These are phyloP conservation scores for Encarsia formosa DNA, from an alignment of 2,888 invertebrate species.

Conservation along the genomic window DNA sequence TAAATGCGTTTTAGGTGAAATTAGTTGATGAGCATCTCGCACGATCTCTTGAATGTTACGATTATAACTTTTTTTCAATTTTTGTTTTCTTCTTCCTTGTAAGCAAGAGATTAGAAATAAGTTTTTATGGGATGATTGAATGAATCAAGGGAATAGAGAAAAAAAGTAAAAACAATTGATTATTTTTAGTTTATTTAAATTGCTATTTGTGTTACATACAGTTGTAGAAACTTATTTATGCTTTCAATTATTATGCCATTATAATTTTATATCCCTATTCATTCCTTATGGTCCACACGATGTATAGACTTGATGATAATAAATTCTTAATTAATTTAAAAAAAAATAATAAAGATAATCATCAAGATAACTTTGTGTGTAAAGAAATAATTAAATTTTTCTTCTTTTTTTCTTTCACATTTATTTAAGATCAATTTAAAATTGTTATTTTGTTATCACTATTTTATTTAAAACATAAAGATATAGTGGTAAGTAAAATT, in stretches of 20 bases:
- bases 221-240: conserved; percentile 40
- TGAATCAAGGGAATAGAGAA: conserved; percentile 5
- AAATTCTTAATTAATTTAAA: conserved; percentile 28
- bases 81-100: too few species aligned
- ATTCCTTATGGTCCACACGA: conserved; percentile 33
- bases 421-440: conserved; percentile 15
- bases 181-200: conserved; percentile 36
- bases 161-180: conserved; percentile 5
- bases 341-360: conserved; percentile 11
- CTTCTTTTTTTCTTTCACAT: conserved; percentile 18
- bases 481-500: conserved; percentile 20
- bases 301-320: conserved; percentile 35
- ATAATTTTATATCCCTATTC: conserved; percentile 31
- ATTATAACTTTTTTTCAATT: conserved; percentile 8
- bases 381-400: too few species aligned
- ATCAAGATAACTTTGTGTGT: conserved; percentile 14
- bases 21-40: conserved; percentile 21
- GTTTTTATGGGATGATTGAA: conserved; percentile 7
- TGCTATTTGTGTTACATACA: conserved; percentile 34
- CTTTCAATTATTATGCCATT: conserved; percentile 36
- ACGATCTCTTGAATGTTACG: conserved; percentile 23
- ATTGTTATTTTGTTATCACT: conserved; percentile 17
- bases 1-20: conserved; percentile 24
- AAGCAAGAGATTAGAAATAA: conserved; percentile 7
- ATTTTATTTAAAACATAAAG: conserved; percentile 4